Conservation (phyloP, 2,113 vertebrate genomes). For the Pongo abelii region DNA sequence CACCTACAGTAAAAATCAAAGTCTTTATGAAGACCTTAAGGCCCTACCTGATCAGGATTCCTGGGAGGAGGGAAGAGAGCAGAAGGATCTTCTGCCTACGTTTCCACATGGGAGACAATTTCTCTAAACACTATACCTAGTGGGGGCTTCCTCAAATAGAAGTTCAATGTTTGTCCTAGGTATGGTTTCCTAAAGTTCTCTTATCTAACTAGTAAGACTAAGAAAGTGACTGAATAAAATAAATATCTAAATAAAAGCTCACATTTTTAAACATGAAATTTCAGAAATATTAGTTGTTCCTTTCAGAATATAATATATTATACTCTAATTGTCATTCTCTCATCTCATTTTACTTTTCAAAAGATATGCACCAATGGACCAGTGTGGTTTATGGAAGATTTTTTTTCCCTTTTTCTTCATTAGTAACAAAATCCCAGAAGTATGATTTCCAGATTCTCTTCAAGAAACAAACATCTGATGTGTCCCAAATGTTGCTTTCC, state of each 20-base stretch:
- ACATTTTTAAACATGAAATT: background rate
- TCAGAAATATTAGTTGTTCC: background rate
- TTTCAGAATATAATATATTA: background rate
- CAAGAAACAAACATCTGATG: slow-evolving; percentile 5
- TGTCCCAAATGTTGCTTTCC: background rate
- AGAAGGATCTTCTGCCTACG: background rate
- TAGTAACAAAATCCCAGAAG: slow-evolving; percentile 50
- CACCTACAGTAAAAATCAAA: background rate
- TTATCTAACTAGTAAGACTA: background rate
- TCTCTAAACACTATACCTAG: background rate
- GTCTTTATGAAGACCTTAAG: background rate
- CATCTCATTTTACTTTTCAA: background rate
- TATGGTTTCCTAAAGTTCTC: background rate
- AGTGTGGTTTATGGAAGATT: background rate
- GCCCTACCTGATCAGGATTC: background rate
- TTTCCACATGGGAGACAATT: background rate
- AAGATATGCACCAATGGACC: slow-evolving; percentile 3
- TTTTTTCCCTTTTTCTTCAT: slow-evolving; percentile 10
- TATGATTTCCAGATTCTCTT: slow-evolving; percentile 33
- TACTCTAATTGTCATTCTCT: background rate
- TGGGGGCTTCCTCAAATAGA: background rate
- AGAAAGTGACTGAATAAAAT: background rate
- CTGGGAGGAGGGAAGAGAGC: background rate
- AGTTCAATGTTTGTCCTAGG: background rate
- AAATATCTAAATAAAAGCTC: background rate